phyloP scores from a whole-genome alignment of 2,797 vertebrate species.

The Buphagus erythrorhynchus region DNA sequence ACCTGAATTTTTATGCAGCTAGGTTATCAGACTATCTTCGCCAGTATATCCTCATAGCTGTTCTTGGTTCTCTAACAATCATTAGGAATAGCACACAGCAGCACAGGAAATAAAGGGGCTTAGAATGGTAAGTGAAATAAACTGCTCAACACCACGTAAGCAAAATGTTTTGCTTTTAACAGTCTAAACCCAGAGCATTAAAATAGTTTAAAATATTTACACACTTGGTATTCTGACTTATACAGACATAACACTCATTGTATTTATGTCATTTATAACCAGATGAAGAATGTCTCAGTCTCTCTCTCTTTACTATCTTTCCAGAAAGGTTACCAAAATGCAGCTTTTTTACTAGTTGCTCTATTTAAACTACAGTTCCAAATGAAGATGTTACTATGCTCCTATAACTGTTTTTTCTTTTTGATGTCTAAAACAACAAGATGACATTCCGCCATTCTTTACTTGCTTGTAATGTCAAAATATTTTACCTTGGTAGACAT shows the following conservation, averaged over 20 bases:
- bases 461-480: background rate
- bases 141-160: background rate
- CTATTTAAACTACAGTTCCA: background rate
- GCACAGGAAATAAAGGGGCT: background rate
- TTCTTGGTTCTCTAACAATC: background rate
- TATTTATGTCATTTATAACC: background rate
- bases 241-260: background rate
- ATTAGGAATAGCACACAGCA: background rate
- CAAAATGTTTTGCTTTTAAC: background rate
- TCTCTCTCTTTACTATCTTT: background rate
- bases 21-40: background rate
- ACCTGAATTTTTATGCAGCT: background rate
- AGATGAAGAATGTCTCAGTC: background rate
- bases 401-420: background rate
- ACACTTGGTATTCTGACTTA: background rate
- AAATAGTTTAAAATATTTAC: background rate
- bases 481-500: background rate
- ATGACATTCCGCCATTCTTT: background rate
- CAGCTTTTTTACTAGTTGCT: background rate
- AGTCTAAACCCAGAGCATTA: background rate
- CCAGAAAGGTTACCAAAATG: background rate
- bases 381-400: background rate
- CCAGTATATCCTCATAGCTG: background rate
- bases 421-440: background rate
- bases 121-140: background rate